Evolutionary conservation across 2,888 invertebrate species (phyloP), one percentile per base, ranked within the genome.

Genomic region (Ditylenchus weischeri): DNA sequence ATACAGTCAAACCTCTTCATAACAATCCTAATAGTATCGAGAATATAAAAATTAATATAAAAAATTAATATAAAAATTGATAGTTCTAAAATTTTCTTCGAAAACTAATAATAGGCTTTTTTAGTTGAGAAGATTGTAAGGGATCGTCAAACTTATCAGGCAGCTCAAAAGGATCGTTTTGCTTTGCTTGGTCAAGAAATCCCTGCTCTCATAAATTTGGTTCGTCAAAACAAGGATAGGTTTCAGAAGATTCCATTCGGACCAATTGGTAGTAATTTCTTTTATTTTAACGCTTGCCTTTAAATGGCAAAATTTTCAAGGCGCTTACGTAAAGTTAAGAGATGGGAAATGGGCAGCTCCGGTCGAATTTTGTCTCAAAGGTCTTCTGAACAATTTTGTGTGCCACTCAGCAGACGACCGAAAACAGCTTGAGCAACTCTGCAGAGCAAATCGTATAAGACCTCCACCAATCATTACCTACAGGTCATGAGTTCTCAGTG

Each of bases 191-290:
- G 80, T 5, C 11, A 11, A 3, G 58, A 73, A 13, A 69, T 73
- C 58, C 68, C 74, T 3, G 51, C 58, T 7, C 73, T 79, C 38
- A 47, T 74, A 5, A 19, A 60, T 21, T 57, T 70, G 19, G 69
- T 80, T 11, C 48, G 72, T 0, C 29, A 36, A 13, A 68, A 75
- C 43, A 54, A 49, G 19, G 19, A 65, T 0, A 19, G 48, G 19
- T 78, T 79, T 63, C 36, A 64, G 15, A 29, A 59, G 7, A 13
- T 69, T 19, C 80, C 80, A 19, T 74, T 77, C 50, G 80, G 80
- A 11, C 80, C 80, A 4, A 23, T 80, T 19, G 80, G 79, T 74
- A 6, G 21, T 43, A 23, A 13, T 23, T 35, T 66, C 13, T 62
- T 29, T 23, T 7, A 43, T n/a, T 4, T 4, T 19, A 50, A 6